phyloP scores from a whole-genome alignment of 2,113 vertebrate genomes.

The Bucco capensis region DNA sequence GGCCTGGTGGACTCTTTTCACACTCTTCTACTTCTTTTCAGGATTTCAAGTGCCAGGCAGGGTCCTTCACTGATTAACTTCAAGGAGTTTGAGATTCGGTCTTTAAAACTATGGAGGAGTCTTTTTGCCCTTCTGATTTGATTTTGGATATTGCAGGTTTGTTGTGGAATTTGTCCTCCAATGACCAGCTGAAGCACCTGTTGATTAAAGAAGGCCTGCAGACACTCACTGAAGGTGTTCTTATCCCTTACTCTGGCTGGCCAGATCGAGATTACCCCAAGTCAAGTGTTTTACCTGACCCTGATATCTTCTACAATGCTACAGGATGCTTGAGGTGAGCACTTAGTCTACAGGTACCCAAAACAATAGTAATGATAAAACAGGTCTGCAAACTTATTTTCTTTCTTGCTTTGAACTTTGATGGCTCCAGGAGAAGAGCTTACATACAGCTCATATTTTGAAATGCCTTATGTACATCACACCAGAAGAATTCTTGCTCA shows the following conservation, averaged over 20 bases:
- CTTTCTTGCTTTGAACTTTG: neutral
- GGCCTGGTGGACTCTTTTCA: neutral
- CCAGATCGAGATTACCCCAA: constrained; percentile 90
- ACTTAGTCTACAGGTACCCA: neutral
- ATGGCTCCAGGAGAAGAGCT: neutral
- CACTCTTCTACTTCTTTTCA: neutral
- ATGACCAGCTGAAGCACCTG: constrained; percentile 85
- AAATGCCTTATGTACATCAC: neutral
- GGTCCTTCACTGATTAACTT: neutral
- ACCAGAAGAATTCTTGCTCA: neutral
- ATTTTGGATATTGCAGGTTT: constrained; percentile 75
- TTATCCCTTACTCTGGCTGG: constrained; percentile 90
- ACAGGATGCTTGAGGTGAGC: constrained; percentile 89
- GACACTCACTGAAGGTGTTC: constrained; percentile 76
- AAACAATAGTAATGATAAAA: neutral
- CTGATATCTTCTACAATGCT: constrained; percentile 87
- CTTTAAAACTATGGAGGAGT: neutral
- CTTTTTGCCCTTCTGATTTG: neutral
- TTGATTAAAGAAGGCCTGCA: constrained; percentile 75
- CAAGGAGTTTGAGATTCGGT: neutral
- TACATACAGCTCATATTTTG: neutral
- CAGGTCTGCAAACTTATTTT: neutral
- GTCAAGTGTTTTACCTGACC: constrained; percentile 79
- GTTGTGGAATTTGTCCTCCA: constrained; percentile 96
- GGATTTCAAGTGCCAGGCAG: neutral